Percentiles rank a stretch among this genome's conserved stretches.
These are phyloP conservation scores for Chaetura pelagica DNA, from an alignment of 2,113 vertebrate genomes.

Conservation along the genomic window DNA sequence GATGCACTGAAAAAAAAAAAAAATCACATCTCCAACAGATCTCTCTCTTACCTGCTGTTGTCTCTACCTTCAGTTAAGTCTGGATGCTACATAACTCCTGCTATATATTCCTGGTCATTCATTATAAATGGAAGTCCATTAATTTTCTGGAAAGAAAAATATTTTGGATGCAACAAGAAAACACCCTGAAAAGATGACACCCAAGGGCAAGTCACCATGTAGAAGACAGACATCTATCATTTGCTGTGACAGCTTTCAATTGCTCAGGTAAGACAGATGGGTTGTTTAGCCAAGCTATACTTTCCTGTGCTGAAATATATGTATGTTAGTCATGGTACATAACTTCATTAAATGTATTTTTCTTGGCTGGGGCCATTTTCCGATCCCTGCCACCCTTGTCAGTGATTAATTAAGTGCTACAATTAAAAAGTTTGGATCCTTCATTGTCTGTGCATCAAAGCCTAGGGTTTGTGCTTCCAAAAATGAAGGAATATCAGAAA, in stretches of 20 bases:
- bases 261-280: constrained; percentile 13
- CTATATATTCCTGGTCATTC: constrained; percentile 42
- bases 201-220: not conserved
- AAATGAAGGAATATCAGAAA: not conserved
- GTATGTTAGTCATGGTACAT: constrained; percentile 15
- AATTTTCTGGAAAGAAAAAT: constrained; percentile 67
- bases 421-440: not conserved
- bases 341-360: constrained; percentile 42
- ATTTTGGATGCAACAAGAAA: constrained; percentile 37
- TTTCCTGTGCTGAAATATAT: not conserved
- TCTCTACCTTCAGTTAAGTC: not conserved
- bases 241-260: not conserved
- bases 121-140: constrained; percentile 15
- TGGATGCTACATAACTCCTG: not conserved
- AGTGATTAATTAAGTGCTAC: not conserved
- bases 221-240: not conserved
- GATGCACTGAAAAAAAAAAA: not conserved
- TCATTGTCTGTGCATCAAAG: not conserved
- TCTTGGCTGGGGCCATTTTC: constrained; percentile 11
- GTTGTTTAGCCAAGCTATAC: not conserved
- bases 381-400: not conserved
- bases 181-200: constrained; percentile 28
- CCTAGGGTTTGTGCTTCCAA: not conserved
- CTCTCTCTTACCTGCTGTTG: not conserved
- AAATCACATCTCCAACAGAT: not conserved